Conservation (phyloP, 2,113 vertebrate species). For the Columbina picui region DNA sequence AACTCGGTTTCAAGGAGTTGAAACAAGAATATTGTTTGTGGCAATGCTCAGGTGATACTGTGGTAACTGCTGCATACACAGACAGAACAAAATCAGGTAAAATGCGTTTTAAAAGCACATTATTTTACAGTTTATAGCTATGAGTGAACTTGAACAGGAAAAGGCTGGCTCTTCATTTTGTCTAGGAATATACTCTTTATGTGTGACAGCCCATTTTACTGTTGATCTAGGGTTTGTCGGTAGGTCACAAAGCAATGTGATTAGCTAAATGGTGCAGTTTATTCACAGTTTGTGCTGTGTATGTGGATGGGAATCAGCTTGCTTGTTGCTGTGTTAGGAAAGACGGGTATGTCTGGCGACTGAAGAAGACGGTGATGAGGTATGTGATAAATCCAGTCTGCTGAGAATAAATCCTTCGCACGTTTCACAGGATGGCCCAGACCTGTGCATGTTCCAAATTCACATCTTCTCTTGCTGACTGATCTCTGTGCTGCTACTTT, state of each 20-base stretch:
- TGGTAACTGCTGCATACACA: rapidly evolving
- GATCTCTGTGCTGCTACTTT: rapidly evolving
- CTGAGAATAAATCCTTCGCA: background rate
- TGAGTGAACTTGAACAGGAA: background rate
- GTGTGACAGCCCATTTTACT: rapidly evolving
- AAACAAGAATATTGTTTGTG: background rate
- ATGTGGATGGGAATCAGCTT: background rate
- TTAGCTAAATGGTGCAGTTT: background rate
- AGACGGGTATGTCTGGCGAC: background rate
- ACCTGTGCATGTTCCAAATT: background rate
- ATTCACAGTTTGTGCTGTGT: background rate
- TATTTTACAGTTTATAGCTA: background rate
- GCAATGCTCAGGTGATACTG: background rate
- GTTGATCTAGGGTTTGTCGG: background rate
- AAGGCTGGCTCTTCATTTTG: background rate
- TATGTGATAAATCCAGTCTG: background rate
- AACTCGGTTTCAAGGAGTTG: background rate
- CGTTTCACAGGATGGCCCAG: background rate
- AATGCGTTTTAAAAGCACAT: background rate
- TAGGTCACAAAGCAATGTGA: background rate
- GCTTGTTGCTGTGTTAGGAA: rapidly evolving
- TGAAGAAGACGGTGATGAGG: background rate
- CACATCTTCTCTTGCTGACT: background rate
- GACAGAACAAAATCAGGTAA: background rate
- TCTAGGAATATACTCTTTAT: background rate